Evolutionary conservation across 2,113 vertebrate genomes (phyloP).

Genomic region (Dascyllus trimaculatus): DNA sequence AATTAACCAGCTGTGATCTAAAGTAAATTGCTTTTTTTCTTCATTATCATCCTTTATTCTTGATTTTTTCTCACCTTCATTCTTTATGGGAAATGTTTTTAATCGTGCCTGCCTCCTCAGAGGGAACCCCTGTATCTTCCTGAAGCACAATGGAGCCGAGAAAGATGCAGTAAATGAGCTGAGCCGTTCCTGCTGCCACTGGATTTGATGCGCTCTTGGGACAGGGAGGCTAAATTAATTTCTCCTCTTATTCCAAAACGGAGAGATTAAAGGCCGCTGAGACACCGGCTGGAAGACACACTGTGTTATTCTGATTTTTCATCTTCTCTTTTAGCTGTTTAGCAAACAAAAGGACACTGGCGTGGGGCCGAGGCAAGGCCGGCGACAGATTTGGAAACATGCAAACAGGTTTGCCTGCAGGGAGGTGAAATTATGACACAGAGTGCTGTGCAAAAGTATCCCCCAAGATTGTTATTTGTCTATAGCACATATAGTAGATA

Average conservation of each 20-base stretch:
- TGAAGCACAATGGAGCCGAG: conserved; percentile 49
- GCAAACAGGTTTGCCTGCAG: conserved; percentile 59
- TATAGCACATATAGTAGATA: no score
- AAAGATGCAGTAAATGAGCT: conserved; percentile 38
- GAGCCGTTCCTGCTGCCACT: conserved; percentile 16
- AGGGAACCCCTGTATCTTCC: conserved; percentile 29
- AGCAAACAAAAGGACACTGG: conserved; percentile 52
- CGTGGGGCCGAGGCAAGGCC: background rate
- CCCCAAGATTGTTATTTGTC: no score
- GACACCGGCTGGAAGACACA: conserved; percentile 32
- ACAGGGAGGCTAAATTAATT: conserved; percentile 63
- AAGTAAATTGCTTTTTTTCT: conserved; percentile 33
- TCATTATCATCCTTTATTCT: conserved; percentile 69
- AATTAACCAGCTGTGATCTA: conserved; percentile 55
- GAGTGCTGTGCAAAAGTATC: no score
- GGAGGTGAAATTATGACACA: no score
- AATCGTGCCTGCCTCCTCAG: conserved; percentile 24
- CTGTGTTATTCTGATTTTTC: conserved; percentile 9
- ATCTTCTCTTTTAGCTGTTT: conserved; percentile 57
- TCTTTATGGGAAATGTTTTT: conserved; percentile 39
- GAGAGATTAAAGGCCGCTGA: conserved; percentile 63
- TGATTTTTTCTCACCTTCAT: conserved; percentile 22
- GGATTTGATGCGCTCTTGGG: conserved; percentile 51
- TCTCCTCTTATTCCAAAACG: conserved; percentile 45
- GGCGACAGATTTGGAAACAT: conserved; percentile 34